Percentiles rank a stretch among this genome's conserved stretches.
Evolutionary conservation across 2,888 invertebrate genomes (phyloP).

Genomic region (Leptinotarsa peninsularis): DNA sequence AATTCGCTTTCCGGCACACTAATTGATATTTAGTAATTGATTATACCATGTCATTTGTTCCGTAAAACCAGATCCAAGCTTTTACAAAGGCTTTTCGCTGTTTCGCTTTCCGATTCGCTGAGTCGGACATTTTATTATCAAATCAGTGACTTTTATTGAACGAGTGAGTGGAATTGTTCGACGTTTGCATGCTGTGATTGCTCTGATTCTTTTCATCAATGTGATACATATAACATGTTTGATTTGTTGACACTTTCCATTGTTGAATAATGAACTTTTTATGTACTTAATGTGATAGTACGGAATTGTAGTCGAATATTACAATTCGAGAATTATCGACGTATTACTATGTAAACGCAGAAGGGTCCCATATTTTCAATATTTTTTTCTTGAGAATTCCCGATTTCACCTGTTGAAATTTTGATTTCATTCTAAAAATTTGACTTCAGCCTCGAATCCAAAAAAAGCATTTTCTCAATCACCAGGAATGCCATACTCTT

Average conservation of each 20-base stretch:
- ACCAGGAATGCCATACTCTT: too few species aligned
- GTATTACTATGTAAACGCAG: too few species aligned
- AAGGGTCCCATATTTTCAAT: too few species aligned
- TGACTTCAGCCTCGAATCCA: too few species aligned
- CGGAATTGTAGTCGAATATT: too few species aligned
- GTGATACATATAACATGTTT: slow-evolving; percentile 22
- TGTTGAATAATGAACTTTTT: too few species aligned
- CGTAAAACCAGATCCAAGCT: slow-evolving; percentile 44
- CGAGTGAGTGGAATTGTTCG: slow-evolving; percentile 28
- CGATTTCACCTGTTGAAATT: too few species aligned
- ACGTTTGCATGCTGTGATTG: slow-evolving; percentile 31
- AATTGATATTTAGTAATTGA: slow-evolving; percentile 64
- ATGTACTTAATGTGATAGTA: too few species aligned
- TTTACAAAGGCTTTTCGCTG: slow-evolving; percentile 57
- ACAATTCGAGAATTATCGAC: too few species aligned
- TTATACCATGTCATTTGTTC: slow-evolving; percentile 62
- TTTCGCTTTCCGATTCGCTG: slow-evolving; percentile 52
- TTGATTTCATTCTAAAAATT: too few species aligned
- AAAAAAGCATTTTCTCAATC: too few species aligned
- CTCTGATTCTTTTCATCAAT: slow-evolving; percentile 34
- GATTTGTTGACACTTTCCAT: slow-evolving; percentile 20
- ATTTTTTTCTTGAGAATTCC: too few species aligned
- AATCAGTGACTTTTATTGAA: slow-evolving; percentile 56
- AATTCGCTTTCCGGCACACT: slow-evolving; percentile 60
- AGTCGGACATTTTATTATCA: slow-evolving; percentile 61